These are phyloP conservation scores for Eriocheir sinensis DNA, from an alignment of 1,140 invertebrate genomes.

Conservation along the genomic window DNA sequence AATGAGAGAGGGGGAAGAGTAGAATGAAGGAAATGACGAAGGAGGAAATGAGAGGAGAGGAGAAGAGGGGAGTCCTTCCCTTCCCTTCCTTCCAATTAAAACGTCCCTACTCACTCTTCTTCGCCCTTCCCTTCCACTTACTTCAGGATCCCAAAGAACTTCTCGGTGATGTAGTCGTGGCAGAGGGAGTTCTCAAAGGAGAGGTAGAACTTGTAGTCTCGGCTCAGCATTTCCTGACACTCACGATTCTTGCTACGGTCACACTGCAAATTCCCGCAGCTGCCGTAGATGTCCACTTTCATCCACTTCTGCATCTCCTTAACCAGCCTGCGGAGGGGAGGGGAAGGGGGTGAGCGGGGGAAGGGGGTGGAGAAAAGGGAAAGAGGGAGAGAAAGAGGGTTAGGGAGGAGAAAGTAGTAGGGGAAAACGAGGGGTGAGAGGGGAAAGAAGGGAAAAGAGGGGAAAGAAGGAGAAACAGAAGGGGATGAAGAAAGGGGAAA, in stretches of 20 bases:
- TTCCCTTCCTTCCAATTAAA: neutral
- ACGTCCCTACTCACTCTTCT: neutral
- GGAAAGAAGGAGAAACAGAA: no score
- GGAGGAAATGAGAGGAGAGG: conserved; percentile 5
- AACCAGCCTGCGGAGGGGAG: neutral
- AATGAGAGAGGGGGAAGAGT: conserved; percentile 33
- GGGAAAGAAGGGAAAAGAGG: no score
- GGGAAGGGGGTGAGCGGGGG: neutral
- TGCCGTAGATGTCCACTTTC: conserved; percentile 36
- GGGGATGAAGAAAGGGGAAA: neutral
- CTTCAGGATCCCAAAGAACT: conserved; percentile 47
- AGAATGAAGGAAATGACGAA: neutral
- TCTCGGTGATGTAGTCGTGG: conserved; percentile 63
- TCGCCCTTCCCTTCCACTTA: neutral
- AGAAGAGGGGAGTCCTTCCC: neutral
- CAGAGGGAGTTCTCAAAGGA: conserved; percentile 70
- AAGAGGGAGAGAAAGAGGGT: neutral
- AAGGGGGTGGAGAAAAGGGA: neutral
- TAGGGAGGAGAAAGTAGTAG: neutral
- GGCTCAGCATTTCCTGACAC: conserved; percentile 16
- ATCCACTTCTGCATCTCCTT: neutral
- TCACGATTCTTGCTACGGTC: neutral
- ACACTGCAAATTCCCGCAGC: neutral
- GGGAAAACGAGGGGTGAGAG: no score
- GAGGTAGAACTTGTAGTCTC: conserved; percentile 62